phyloP scores from a whole-genome alignment of 2,888 invertebrate species.

The Napeogenes sylphis region DNA sequence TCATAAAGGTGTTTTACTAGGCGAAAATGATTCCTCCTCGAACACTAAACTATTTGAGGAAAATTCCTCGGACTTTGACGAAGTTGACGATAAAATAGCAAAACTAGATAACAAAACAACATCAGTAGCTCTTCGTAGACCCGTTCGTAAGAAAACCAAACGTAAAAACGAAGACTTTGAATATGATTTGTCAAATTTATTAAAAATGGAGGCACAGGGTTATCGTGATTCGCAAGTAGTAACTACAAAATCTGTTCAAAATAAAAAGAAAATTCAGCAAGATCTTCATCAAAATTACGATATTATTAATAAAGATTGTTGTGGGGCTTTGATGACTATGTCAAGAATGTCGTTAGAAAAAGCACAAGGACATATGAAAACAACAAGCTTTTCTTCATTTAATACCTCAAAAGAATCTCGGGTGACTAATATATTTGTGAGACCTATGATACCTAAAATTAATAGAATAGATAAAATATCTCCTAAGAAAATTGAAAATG shows the following conservation, averaged over 20 bases:
- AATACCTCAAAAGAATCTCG: slow-evolving; percentile 44
- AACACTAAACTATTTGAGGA: slow-evolving; percentile 62
- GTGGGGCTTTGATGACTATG: slow-evolving; percentile 57
- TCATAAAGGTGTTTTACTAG: slow-evolving; percentile 37
- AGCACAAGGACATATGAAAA: slow-evolving; percentile 58
- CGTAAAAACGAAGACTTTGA: slow-evolving; percentile 83
- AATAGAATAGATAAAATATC: slow-evolving; percentile 55
- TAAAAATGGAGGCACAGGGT: slow-evolving; percentile 74
- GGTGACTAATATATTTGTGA: slow-evolving; percentile 52
- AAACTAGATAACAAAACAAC: slow-evolving; percentile 41
- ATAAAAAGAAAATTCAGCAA: slow-evolving; percentile 52
- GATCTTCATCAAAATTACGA: slow-evolving; percentile 49
- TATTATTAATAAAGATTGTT: slow-evolving; percentile 56
- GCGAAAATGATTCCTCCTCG: slow-evolving; percentile 47
- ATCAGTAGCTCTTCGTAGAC: slow-evolving; percentile 68
- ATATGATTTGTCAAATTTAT: slow-evolving; percentile 80
- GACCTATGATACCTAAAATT: slow-evolving; percentile 62
- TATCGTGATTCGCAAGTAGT: slow-evolving; percentile 60
- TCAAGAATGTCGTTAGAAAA: slow-evolving; percentile 58
- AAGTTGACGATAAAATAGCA: slow-evolving; percentile 51
- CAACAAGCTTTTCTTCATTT: slow-evolving; percentile 39
- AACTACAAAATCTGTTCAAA: slow-evolving; percentile 45
- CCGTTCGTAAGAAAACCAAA: slow-evolving; percentile 81
- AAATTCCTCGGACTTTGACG: slow-evolving; percentile 70
- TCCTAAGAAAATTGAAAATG: slow-evolving; percentile 54